Conservation (phyloP, 2,888 invertebrate species). For the Ceramica pisi region DNA sequence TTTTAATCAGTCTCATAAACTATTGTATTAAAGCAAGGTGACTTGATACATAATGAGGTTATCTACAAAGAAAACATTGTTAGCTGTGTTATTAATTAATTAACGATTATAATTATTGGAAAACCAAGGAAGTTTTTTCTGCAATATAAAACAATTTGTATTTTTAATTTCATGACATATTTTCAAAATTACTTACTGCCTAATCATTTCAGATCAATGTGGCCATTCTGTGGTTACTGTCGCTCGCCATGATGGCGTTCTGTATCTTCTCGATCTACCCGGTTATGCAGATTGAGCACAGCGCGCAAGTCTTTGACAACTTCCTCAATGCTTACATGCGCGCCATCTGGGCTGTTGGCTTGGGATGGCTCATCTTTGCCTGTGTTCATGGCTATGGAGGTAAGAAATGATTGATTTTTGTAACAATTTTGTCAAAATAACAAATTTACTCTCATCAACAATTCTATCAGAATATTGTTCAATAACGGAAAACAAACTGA, state of each 20-base stretch:
- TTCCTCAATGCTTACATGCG: conserved; percentile 82
- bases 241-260: conserved; percentile 73
- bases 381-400: conserved; percentile 88
- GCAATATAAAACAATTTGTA: neutral
- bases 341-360: conserved; percentile 80
- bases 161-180: too few species aligned
- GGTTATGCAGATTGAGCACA: conserved; percentile 72
- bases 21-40: neutral
- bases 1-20: neutral
- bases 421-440: neutral
- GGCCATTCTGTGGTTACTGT: conserved; percentile 70
- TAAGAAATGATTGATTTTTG: conserved; percentile 59
- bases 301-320: conserved; percentile 73
- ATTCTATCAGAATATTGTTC: neutral
- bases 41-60: conserved; percentile 11
- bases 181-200: neutral
- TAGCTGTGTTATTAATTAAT: neutral
- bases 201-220: conserved; percentile 70
- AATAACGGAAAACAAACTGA: neutral
- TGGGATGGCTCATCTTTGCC: conserved; percentile 86
- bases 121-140: neutral
- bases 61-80: neutral
- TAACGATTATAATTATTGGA: neutral
- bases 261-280: conserved; percentile 79
- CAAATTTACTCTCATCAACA: too few species aligned